phyloP scores from a whole-genome alignment of 2,797 vertebrate genomes.

The Poecile montanus region DNA sequence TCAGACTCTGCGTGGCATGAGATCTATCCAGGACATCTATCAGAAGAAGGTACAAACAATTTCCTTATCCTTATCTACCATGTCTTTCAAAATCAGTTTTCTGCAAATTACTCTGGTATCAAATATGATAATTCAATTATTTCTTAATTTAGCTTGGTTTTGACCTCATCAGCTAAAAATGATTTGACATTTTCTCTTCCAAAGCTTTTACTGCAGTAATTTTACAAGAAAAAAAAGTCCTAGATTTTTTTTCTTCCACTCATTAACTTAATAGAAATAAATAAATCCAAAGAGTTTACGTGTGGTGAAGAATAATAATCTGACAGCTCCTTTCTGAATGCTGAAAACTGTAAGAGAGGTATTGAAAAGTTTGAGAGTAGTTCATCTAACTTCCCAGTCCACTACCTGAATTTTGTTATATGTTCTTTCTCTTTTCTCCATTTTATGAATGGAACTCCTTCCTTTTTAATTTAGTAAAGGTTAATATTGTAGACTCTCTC shows the following conservation, averaged over 20 bases:
- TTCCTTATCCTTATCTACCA: neutral
- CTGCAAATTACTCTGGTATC: neutral
- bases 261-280: neutral
- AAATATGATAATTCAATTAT: neutral
- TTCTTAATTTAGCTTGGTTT: neutral
- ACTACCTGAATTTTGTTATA: neutral
- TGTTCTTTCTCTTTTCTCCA: too few relatives aligned
- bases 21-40: neutral
- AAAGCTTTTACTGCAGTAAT: neutral
- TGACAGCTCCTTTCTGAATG: neutral
- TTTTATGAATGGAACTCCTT: neutral
- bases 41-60: neutral
- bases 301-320: neutral
- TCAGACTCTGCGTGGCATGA: neutral
- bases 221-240: neutral
- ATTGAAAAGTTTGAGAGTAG: neutral
- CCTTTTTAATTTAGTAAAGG: neutral
- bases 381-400: neutral
- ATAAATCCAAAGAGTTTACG: neutral
- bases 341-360: neutral
- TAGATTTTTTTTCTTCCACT: neutral
- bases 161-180: neutral
- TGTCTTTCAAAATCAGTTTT: neutral
- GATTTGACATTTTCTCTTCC: neutral
- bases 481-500: neutral